phyloP scores from a whole-genome alignment of 2,113 vertebrate genomes.

The Vidua chalybeata region DNA sequence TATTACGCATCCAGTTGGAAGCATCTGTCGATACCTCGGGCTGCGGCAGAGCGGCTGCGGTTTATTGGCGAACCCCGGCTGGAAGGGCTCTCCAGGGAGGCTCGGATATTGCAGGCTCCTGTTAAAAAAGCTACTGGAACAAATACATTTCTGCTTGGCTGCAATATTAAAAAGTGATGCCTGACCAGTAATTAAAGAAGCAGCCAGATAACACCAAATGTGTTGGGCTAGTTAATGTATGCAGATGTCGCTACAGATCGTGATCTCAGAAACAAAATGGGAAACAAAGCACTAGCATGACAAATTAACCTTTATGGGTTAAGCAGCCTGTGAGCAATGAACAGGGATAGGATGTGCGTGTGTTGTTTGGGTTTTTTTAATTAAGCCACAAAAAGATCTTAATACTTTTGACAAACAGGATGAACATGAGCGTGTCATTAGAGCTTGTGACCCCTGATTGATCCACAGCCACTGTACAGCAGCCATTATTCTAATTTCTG shows the following conservation, averaged over 20 bases:
- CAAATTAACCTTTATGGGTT: conserved; percentile 53
- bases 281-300: conserved; percentile 32
- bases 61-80: conserved; percentile 48
- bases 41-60: conserved; percentile 26
- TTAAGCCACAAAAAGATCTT: background rate
- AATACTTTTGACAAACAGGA: background rate
- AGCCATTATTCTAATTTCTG: background rate
- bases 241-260: conserved; percentile 51
- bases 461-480: background rate
- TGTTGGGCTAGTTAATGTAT: conserved; percentile 26
- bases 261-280: conserved; percentile 27
- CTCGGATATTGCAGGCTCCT: conserved; percentile 23
- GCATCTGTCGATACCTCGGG: conserved; percentile 69
- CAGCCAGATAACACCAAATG: conserved; percentile 41
- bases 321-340: conserved; percentile 13
- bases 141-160: conserved; percentile 57
- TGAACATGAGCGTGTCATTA: background rate
- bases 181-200: conserved; percentile 61
- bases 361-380: background rate
- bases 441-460: background rate
- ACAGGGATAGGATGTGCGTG: background rate
- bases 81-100: conserved; percentile 55
- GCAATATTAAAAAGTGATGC: conserved; percentile 59
- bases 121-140: conserved; percentile 55
- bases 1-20: conserved; percentile 34